phyloP scores from a whole-genome alignment of 1,140 invertebrate genomes.

The Campodea augens region DNA sequence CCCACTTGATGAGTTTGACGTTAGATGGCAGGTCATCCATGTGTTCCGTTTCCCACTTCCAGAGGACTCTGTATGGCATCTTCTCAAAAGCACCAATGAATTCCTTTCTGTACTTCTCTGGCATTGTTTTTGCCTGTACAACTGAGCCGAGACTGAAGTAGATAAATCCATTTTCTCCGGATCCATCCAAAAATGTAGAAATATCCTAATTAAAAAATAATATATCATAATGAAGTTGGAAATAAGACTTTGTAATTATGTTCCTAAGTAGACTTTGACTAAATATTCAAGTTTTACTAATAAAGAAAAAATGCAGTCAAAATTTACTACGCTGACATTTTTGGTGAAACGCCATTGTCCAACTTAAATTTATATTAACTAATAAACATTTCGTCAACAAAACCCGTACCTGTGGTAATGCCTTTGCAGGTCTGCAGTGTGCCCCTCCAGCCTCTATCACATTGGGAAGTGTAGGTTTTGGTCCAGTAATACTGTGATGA shows the following conservation, averaged over 20 bases:
- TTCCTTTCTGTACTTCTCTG: constrained; percentile 17
- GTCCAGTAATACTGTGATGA: constrained; percentile 35
- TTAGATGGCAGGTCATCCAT: too few relatives aligned
- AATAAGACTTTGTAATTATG: too few relatives aligned
- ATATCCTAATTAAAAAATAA: constrained; percentile 9
- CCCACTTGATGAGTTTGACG: too few relatives aligned
- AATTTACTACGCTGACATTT: too few relatives aligned
- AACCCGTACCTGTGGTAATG: constrained; percentile 30
- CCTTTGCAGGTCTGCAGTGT: constrained; percentile 32
- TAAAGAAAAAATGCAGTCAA: too few relatives aligned
- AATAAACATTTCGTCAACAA: neutral
- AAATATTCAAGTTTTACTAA: too few relatives aligned
- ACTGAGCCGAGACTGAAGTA: constrained; percentile 39
- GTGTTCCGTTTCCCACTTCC: too few relatives aligned
- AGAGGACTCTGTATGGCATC: too few relatives aligned
- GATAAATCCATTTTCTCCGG: constrained; percentile 28
- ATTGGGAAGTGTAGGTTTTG: constrained; percentile 34
- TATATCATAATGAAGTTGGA: too few relatives aligned
- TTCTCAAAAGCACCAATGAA: constrained; percentile 18
- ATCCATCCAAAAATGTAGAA: constrained; percentile 5
- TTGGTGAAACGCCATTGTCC: neutral
- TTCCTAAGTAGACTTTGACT: too few relatives aligned
- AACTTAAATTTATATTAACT: neutral
- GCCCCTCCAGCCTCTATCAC: constrained; percentile 45
- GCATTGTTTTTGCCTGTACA: constrained; percentile 30